These are phyloP conservation scores for Lithobates pipiens DNA, from an alignment of 2,797 vertebrate species.

Conservation along the genomic window DNA sequence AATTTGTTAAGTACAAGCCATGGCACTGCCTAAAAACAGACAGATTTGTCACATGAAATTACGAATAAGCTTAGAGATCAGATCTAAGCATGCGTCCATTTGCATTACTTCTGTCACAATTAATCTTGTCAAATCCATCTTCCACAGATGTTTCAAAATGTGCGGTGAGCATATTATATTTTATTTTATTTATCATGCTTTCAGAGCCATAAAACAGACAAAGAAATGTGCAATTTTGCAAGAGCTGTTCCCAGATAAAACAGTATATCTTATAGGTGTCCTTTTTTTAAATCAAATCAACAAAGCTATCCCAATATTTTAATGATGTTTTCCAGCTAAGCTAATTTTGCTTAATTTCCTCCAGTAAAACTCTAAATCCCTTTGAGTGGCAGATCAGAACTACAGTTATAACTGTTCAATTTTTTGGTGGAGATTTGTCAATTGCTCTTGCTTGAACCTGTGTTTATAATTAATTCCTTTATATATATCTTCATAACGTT, in stretches of 20 bases:
- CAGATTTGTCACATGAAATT: conserved; percentile 38
- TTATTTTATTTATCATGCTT: not conserved
- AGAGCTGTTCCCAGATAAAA: conserved; percentile 18
- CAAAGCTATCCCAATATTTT: conserved; percentile 47
- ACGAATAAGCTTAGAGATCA: not conserved
- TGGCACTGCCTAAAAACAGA: conserved; percentile 4
- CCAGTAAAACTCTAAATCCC: conserved; percentile 38
- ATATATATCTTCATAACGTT: conserved; percentile 10
- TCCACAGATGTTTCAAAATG: conserved; percentile 7
- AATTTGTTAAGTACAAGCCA: not conserved
- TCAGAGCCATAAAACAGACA: not conserved
- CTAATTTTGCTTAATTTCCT: conserved; percentile 26
- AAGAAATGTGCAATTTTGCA: not conserved
- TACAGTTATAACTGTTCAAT: conserved; percentile 22
- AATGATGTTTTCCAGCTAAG: conserved; percentile 28
- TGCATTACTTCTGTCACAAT: not conserved
- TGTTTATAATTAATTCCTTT: conserved; percentile 45
- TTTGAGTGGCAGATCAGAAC: conserved; percentile 24
- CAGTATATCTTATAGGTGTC: conserved; percentile 11
- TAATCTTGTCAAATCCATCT: conserved; percentile 11
- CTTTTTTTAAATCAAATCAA: conserved; percentile 5
- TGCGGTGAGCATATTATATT: not conserved
- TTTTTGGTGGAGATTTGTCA: conserved; percentile 40
- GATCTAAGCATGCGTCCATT: not conserved
- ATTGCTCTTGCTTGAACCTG: conserved; percentile 33